Evolutionary conservation across 2,888 invertebrate genomes (phyloP).

Genomic region (Baronia brevicornis): DNA sequence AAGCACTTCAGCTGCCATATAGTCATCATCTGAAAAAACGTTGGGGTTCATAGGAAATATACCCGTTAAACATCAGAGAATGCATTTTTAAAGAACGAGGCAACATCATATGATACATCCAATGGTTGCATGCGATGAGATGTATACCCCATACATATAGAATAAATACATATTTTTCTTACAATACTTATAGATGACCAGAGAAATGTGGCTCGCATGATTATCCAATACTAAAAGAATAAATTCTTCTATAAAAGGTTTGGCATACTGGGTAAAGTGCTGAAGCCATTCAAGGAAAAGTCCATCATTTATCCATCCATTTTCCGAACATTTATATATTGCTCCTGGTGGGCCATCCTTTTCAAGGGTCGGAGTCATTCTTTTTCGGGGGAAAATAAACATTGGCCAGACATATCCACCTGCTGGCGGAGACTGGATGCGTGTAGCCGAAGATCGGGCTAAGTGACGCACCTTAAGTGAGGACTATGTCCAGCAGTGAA

Average conservation of each 20-base stretch:
- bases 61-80: conserved; percentile 23
- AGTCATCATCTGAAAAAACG: conserved; percentile 26
- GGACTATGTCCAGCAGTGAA: too few relatives aligned
- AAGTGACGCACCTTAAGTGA: too few relatives aligned
- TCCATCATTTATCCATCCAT: conserved; percentile 28
- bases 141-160: conserved; percentile 22
- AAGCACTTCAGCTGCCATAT: conserved; percentile 20
- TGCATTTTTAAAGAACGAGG: conserved; percentile 16
- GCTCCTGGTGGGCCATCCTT: conserved; percentile 43
- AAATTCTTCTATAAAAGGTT: conserved; percentile 21
- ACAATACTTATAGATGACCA: conserved; percentile 25
- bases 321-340: conserved; percentile 29
- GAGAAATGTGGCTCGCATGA: conserved; percentile 21
- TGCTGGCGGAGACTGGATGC: too few relatives aligned
- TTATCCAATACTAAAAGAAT: conserved; percentile 22
- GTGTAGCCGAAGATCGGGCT: too few relatives aligned
- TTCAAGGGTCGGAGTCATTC: conserved; percentile 39
- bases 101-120: conserved; percentile 25
- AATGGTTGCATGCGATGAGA: conserved; percentile 24
- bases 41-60: conserved; percentile 30
- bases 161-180: conserved; percentile 22
- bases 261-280: conserved; percentile 23
- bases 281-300: conserved; percentile 26
- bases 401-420: conserved; percentile 47
- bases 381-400: conserved; percentile 53